Evolutionary conservation across 92 coral and sea anemone genomes (phyloP).

Genomic region (Palythoa heliodiscus): DNA sequence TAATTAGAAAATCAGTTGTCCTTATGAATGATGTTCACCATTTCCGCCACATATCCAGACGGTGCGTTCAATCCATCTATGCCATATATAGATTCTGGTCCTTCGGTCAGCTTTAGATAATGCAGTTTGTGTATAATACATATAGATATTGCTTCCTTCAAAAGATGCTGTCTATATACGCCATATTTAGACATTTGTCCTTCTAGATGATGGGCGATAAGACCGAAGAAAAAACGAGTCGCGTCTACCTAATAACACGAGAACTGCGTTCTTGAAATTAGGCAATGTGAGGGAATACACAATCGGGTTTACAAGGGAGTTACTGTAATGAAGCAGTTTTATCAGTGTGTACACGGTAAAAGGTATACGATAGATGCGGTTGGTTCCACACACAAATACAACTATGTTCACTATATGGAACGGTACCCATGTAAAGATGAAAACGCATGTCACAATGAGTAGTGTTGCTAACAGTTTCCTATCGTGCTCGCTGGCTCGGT

Average conservation of each 20-base stretch:
- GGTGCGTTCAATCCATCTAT: no score
- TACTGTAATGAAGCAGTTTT: conserved; percentile 36
- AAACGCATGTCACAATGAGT: conserved; percentile 72
- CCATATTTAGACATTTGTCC: conserved; percentile 2
- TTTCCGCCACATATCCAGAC: no score
- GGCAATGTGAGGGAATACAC: conserved; percentile 38
- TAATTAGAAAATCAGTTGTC: no score
- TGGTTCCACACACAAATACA: conserved; percentile 47
- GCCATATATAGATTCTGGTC: no score
- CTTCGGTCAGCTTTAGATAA: no score
- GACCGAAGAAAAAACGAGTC: conserved; percentile 5
- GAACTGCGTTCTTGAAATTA: conserved; percentile 27
- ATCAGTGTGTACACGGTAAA: conserved; percentile 32
- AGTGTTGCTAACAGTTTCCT: conserved; percentile 62
- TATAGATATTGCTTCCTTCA: no score
- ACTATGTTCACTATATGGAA: conserved; percentile 78
- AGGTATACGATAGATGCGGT: neutral
- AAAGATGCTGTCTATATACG: neutral
- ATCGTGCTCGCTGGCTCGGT: conserved; percentile 48
- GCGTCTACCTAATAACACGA: conserved; percentile 25
- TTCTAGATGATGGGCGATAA: conserved; percentile 21
- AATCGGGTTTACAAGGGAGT: conserved; percentile 37
- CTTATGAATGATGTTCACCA: no score
- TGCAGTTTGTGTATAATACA: no score
- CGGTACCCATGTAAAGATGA: conserved; percentile 81